Conservation (phyloP, 2,113 vertebrate species). For the Pterocles burchelli region DNA sequence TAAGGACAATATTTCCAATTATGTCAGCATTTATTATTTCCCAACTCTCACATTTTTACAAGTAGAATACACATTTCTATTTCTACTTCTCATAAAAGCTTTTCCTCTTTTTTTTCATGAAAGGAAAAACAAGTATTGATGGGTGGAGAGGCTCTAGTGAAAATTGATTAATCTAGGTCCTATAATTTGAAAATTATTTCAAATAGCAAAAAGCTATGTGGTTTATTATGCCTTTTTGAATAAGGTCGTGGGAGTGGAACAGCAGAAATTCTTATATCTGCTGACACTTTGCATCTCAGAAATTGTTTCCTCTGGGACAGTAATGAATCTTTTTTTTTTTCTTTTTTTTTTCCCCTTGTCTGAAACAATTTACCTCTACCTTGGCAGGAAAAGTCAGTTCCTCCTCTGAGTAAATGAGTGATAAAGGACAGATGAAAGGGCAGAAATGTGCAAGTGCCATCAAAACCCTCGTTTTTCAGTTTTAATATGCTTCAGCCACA, state of each 20-base stretch:
- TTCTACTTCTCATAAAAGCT: background rate
- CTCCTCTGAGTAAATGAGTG: conserved; percentile 9
- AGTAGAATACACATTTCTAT: background rate
- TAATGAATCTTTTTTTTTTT: background rate
- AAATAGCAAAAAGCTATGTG: background rate
- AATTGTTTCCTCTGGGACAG: conserved; percentile 20
- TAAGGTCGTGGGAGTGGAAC: background rate
- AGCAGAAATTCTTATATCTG: conserved; percentile 11
- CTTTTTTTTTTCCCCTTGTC: background rate
- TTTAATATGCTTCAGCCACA: conserved; percentile 44
- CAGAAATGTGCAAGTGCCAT: conserved; percentile 11
- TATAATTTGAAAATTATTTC: background rate
- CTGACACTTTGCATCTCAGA: background rate
- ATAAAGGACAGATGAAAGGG: conserved; percentile 43
- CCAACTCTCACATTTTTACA: background rate
- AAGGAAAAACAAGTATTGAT: background rate
- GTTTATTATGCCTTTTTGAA: background rate
- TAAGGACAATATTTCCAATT: background rate
- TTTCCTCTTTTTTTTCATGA: background rate
- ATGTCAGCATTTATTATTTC: background rate
- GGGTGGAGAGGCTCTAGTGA: background rate
- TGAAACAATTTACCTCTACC: conserved; percentile 32
- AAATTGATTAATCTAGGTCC: background rate
- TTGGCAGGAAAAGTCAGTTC: conserved; percentile 48
- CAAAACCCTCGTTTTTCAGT: background rate